phyloP scores from a whole-genome alignment of 1,140 invertebrate genomes.

The Drosophila sp. region DNA sequence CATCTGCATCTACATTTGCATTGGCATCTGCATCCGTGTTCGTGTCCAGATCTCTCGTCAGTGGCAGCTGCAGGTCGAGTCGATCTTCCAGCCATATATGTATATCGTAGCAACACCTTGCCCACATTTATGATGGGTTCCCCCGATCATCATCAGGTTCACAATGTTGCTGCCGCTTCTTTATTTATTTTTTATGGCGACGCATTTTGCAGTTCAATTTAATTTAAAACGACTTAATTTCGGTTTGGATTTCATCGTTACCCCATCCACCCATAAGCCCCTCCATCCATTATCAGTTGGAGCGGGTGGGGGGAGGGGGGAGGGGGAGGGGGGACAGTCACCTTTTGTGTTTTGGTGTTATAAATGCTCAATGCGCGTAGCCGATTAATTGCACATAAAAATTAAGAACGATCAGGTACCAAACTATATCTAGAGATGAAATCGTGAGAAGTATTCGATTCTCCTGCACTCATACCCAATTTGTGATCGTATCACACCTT shows the following conservation, averaged over 20 bases:
- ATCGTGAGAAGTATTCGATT: slow-evolving; percentile 19
- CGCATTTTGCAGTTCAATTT: slow-evolving; percentile 76
- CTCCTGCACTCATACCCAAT: not conserved
- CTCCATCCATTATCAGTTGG: not conserved
- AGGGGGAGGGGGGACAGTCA: not conserved
- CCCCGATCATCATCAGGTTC: slow-evolving; percentile 31
- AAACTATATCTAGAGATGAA: slow-evolving; percentile 21
- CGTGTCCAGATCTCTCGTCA: slow-evolving; percentile 1
- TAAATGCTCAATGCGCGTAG: slow-evolving; percentile 78
- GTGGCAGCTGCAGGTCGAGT: slow-evolving; percentile 22
- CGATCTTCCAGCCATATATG: not conserved
- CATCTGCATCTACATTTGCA: not conserved
- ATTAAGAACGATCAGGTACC: slow-evolving; percentile 70
- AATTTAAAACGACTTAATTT: slow-evolving; percentile 79
- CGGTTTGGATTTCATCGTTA: slow-evolving; percentile 22
- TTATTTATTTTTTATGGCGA: slow-evolving; percentile 46
- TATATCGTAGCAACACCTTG: slow-evolving; percentile 59
- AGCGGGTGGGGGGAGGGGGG: too few species aligned
- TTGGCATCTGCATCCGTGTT: not conserved
- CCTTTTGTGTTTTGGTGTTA: slow-evolving; percentile 49
- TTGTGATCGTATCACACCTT: slow-evolving; percentile 57
- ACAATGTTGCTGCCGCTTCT: slow-evolving; percentile 60
- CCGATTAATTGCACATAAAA: slow-evolving; percentile 81
- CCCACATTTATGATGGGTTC: slow-evolving; percentile 60
- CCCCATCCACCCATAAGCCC: not conserved